Evolutionary conservation across 64 coral and sea anemone species (phyloP), one percentile per base, ranked within the genome.

Genomic region (Anthopleura sola): DNA sequence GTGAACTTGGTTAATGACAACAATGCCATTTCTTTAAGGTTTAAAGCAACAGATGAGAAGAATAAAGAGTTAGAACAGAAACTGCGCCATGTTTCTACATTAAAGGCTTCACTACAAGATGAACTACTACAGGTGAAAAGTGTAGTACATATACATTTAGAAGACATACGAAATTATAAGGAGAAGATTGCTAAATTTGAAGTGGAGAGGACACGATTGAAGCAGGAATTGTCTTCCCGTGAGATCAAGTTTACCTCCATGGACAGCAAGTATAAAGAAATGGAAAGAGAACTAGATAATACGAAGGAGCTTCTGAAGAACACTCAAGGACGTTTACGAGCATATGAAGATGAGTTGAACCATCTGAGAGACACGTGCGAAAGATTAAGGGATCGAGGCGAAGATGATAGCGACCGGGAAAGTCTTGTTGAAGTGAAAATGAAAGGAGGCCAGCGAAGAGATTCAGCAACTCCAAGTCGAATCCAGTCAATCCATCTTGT

Each of bases 361-460:
- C 37, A 32, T 33, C 49, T 83, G 16, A 24, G 47, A 48, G 26
- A 83, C 12, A 49, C 82, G 23, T 83, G 47, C 28, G 55, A 56
- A 28, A 55, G 55, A 18, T 18, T 83, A 20, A 21, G 55, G 34
- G 29, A 32, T 54, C 23, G 28, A 34, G 47, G 24, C 0, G 46
- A 50, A 11, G 36, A 83, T 49, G 82, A 83, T n/a, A 83, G 82
- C 55, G 82, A 83, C 28, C 21, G 50, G 49, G 82, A 83, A 32
- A 83, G 26, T 37, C 82, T 83, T 36, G 82, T 83, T 29, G 82
- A 83, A 83, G 82, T 83, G 2, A 83, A 56, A 60, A 54, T 83
- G 82, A 83, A 83, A 33, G 32, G 50, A 29, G 32, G 47, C 8
- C 29, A 55, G 18, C 26, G 82, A 24, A 38, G 55, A 18, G 55